Percentiles rank a stretch among this genome's conserved stretches.
Evolutionary conservation across 2,797 vertebrate species (phyloP).

Genomic region (Oryzias sinensis): DNA sequence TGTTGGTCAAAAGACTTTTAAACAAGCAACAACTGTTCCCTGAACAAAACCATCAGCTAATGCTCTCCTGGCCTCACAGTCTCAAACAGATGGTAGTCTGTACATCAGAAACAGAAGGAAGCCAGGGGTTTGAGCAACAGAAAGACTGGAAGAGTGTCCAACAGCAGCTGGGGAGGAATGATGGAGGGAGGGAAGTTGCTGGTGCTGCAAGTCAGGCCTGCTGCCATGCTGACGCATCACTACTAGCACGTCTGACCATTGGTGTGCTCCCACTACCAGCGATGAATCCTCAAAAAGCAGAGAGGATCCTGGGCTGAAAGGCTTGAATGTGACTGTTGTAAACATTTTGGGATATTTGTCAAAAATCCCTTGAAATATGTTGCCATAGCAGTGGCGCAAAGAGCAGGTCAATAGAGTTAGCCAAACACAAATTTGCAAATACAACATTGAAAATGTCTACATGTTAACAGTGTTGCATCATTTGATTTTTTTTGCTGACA

Average conservation of each 20-base stretch:
- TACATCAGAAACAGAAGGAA: conserved; percentile 54
- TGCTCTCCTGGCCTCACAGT: conserved; percentile 21
- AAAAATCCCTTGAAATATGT: too few species aligned
- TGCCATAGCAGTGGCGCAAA: too few species aligned
- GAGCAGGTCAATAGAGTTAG: too few species aligned
- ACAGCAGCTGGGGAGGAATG: conserved; percentile 61
- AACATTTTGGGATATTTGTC: too few species aligned
- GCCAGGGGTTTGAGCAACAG: conserved; percentile 59
- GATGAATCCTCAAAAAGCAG: conserved; percentile 25
- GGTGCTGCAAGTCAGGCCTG: conserved; percentile 65
- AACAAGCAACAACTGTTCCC: conserved; percentile 29
- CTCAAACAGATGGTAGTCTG: conserved; percentile 33
- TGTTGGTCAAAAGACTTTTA: conserved; percentile 29
- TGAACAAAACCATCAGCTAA: conserved; percentile 21
- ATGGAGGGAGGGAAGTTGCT: conserved; percentile 18
- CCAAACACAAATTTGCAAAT: too few species aligned
- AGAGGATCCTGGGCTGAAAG: neutral
- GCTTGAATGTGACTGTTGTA: neutral
- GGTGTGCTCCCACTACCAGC: conserved; percentile 39
- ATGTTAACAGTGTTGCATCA: too few species aligned
- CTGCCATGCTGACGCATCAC: conserved; percentile 70
- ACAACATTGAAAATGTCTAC: too few species aligned
- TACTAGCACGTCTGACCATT: conserved; percentile 74
- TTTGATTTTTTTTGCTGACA: too few species aligned
- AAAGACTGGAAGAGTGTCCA: conserved; percentile 58